Conservation (phyloP, 2,888 invertebrate species). For the Isotomurus palustris region DNA sequence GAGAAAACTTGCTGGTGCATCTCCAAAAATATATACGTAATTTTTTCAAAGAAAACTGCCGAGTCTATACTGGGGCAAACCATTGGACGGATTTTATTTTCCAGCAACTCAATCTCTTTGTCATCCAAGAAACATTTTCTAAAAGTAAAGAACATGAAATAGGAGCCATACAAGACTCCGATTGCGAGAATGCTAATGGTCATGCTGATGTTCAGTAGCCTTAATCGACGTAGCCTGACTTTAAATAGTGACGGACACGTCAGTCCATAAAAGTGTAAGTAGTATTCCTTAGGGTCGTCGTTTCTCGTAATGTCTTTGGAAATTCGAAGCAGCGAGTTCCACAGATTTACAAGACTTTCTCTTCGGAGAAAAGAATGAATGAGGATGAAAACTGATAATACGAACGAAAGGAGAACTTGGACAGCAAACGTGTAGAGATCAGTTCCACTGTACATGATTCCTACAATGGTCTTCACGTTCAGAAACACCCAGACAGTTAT, state of each 20-base stretch:
- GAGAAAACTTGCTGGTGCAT: conserved; percentile 10
- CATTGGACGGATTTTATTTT: neutral
- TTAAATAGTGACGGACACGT: too few species aligned
- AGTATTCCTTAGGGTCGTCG: too few species aligned
- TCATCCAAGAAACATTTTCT: neutral
- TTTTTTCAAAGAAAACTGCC: conserved; percentile 1
- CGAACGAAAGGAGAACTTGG: neutral
- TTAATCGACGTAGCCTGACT: too few species aligned
- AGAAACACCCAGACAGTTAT: neutral
- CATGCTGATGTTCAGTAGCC: neutral
- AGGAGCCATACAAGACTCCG: neutral
- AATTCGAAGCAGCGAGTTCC: conserved; percentile 1
- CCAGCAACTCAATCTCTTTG: neutral
- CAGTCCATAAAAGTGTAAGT: too few species aligned
- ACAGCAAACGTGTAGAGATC: conserved; percentile 2
- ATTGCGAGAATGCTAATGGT: neutral
- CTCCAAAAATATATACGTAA: neutral
- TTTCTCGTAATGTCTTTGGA: too few species aligned
- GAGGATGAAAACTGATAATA: neutral
- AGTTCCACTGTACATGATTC: neutral
- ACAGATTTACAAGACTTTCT: neutral
- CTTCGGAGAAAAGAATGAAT: neutral
- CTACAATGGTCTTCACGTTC: neutral
- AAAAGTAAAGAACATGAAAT: neutral
- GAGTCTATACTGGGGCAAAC: neutral